phyloP scores from a whole-genome alignment of 2,113 vertebrate genomes.

The Mustela lutreola region DNA sequence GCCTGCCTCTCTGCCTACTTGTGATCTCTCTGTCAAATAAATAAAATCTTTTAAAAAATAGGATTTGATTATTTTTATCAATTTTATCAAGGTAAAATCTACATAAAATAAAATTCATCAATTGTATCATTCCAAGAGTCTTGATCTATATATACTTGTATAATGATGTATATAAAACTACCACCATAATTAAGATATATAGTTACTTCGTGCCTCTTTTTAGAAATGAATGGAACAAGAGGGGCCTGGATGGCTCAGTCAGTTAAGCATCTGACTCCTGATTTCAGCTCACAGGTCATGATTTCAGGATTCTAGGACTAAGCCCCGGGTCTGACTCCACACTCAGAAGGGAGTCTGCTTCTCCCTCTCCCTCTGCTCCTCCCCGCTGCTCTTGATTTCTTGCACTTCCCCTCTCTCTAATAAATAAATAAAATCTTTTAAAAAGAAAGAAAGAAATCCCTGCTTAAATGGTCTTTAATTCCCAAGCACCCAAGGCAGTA shows the following conservation, averaged over 20 bases:
- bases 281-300: background rate
- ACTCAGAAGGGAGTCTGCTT: background rate
- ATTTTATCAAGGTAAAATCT: background rate
- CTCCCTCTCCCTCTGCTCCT: background rate
- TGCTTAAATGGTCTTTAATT: background rate
- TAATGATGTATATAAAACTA: background rate
- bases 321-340: background rate
- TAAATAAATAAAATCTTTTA: background rate
- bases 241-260: background rate
- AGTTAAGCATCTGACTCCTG: background rate
- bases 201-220: background rate
- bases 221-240: background rate
- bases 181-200: background rate
- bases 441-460: background rate
- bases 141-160: background rate
- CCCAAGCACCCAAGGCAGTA: background rate
- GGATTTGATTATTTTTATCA: background rate
- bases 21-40: too few relatives aligned
- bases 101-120: constrained; percentile 47
- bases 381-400: background rate
- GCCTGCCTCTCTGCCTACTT: too few relatives aligned
- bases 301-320: background rate
- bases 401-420: background rate
- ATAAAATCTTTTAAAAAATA: background rate
- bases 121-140: background rate